Evolutionary conservation across 2,888 invertebrate species (phyloP).

Genomic region (Chrysolina haemoptera): DNA sequence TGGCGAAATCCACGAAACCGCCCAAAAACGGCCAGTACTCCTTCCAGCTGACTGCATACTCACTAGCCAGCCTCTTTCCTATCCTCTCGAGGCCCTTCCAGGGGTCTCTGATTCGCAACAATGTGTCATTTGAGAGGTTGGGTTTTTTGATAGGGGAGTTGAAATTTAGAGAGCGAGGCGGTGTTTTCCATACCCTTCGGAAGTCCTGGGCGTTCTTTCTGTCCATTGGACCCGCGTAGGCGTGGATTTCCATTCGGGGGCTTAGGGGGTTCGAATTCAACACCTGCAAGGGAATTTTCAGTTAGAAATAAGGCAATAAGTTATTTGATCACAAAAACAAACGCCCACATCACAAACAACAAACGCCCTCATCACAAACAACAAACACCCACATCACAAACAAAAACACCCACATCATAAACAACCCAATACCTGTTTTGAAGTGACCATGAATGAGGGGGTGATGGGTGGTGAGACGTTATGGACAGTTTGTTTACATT

Average conservation of each 20-base stretch:
- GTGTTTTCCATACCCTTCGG: slow-evolving; percentile 87
- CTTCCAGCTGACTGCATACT: slow-evolving; percentile 85
- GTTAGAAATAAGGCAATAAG: background rate
- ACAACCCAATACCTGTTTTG: too few relatives aligned
- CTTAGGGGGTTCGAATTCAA: slow-evolving; percentile 78
- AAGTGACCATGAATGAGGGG: too few relatives aligned
- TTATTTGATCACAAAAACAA: too few relatives aligned
- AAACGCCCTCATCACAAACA: background rate
- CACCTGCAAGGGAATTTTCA: slow-evolving; percentile 68
- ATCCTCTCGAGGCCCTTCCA: slow-evolving; percentile 92
- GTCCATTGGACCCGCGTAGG: slow-evolving; percentile 94
- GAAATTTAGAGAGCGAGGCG: slow-evolving; percentile 73
- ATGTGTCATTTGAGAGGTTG: slow-evolving; percentile 43
- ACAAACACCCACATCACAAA: too few relatives aligned
- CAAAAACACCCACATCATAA: too few relatives aligned
- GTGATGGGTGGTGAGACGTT: too few relatives aligned
- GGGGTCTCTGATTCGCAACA: slow-evolving; percentile 74
- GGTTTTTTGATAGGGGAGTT: slow-evolving; percentile 47
- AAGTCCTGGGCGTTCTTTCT: slow-evolving; percentile 80
- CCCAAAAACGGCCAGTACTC: slow-evolving; percentile 95
- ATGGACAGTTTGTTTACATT: too few relatives aligned
- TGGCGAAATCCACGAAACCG: slow-evolving; percentile 83
- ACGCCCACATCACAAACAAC: too few relatives aligned
- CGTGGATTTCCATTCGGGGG: slow-evolving; percentile 83
- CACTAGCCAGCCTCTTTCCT: slow-evolving; percentile 82